Evolutionary conservation across 2,113 vertebrate species (phyloP).

Genomic region (Brachionichthys hirsutus): DNA sequence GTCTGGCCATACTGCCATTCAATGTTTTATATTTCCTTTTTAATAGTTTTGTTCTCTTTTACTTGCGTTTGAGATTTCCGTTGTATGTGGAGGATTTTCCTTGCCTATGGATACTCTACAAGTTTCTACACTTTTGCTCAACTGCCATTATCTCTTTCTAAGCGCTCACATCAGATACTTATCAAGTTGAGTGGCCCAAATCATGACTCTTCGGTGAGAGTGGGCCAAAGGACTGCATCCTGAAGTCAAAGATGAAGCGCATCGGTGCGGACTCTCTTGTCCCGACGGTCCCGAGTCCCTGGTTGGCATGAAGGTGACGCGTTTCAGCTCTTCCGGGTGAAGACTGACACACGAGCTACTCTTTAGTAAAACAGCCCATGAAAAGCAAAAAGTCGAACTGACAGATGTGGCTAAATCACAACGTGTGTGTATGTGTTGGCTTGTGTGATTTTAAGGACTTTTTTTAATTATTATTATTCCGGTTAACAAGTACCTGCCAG

Average conservation of each 20-base stretch:
- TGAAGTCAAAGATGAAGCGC: slow-evolving; percentile 21
- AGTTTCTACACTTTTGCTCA: slow-evolving; percentile 17
- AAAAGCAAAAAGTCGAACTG: slow-evolving; percentile 33
- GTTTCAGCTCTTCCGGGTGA: slow-evolving; percentile 63
- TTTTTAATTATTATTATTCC: slow-evolving; percentile 63
- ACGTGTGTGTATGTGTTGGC: slow-evolving; percentile 27
- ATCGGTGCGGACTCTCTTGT: slow-evolving; percentile 13
- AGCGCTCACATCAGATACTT: slow-evolving; percentile 23
- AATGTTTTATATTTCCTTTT: slow-evolving; percentile 12
- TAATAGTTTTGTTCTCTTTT: neutral
- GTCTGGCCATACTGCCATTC: slow-evolving; percentile 38
- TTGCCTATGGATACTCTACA: neutral
- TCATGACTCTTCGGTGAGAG: slow-evolving; percentile 30
- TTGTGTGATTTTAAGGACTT: slow-evolving; percentile 44
- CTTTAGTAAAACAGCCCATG: slow-evolving; percentile 23
- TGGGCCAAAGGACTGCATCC: slow-evolving; percentile 50
- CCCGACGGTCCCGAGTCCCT: slow-evolving; percentile 13
- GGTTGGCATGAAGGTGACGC: slow-evolving; percentile 16
- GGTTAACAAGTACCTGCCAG: slow-evolving; percentile 77
- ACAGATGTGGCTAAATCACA: slow-evolving; percentile 69
- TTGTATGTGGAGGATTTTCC: no score
- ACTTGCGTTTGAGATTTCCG: slow-evolving; percentile 29
- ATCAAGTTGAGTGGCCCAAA: slow-evolving; percentile 27
- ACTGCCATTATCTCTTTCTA: slow-evolving; percentile 29
- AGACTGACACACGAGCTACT: slow-evolving; percentile 18